Conservation (phyloP, 2,113 vertebrate genomes). For the Crotalus viridis region DNA sequence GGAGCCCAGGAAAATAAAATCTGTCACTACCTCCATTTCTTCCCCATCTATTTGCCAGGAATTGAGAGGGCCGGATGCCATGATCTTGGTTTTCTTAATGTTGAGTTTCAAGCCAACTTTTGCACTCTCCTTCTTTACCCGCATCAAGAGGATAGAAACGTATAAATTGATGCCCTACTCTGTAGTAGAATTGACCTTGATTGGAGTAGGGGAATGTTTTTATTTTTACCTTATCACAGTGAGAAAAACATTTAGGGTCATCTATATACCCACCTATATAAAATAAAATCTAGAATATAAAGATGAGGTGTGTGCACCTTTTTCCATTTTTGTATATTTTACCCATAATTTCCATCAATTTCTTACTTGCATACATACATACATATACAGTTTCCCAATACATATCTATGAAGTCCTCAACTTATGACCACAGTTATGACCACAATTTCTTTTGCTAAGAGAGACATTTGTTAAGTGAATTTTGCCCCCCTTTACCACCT, state of each 20-base stretch:
- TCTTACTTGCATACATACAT: not conserved
- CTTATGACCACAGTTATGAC: too few species aligned
- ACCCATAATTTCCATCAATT: not conserved
- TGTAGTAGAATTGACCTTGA: not conserved
- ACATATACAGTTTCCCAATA: not conserved
- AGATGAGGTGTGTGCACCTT: not conserved
- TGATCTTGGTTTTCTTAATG: too few species aligned
- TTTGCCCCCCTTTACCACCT: too few species aligned
- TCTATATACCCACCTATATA: not conserved
- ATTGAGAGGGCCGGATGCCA: too few species aligned
- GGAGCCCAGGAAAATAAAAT: too few species aligned
- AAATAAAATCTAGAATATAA: not conserved
- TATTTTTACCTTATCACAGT: not conserved
- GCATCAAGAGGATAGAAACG: not conserved
- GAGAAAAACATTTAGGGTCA: not conserved
- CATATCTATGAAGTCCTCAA: not conserved
- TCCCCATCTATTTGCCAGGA: too few species aligned
- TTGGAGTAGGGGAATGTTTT: not conserved
- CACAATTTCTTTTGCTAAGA: too few species aligned
- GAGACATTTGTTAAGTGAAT: too few species aligned
- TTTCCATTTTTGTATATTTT: not conserved
- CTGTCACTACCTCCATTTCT: too few species aligned
- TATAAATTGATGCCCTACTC: not conserved
- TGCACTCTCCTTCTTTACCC: too few species aligned
- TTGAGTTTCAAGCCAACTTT: too few species aligned